Evolutionary conservation across 1,140 invertebrate genomes (phyloP).

Genomic region (Orchestia grillus): DNA sequence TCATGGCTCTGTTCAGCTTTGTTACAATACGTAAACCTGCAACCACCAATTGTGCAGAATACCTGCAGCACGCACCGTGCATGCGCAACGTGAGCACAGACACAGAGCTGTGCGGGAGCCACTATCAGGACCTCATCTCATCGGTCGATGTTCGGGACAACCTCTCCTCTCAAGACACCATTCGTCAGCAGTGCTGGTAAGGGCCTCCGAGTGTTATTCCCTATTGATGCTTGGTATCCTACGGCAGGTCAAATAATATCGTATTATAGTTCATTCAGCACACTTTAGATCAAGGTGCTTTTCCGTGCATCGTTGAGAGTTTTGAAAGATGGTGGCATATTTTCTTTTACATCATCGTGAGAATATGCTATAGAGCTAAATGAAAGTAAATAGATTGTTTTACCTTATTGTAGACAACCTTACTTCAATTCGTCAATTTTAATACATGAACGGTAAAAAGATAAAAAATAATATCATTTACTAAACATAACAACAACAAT

Average conservation of each 20-base stretch:
- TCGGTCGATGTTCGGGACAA: slow-evolving; percentile 54
- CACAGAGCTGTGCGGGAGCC: slow-evolving; percentile 42
- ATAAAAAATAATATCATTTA: too few relatives aligned
- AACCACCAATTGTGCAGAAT: slow-evolving; percentile 23
- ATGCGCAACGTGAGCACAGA: slow-evolving; percentile 61
- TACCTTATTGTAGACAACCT: too few relatives aligned
- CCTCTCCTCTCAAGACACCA: slow-evolving; percentile 34
- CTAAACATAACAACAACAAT: too few relatives aligned
- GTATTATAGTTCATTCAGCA: neutral
- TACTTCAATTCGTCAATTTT: too few relatives aligned
- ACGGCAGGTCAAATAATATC: too few relatives aligned
- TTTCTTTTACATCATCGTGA: too few relatives aligned
- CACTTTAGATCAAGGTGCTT: neutral
- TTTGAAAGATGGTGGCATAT: too few relatives aligned
- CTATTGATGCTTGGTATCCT: neutral
- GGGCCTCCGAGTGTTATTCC: neutral
- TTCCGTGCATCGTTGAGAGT: neutral
- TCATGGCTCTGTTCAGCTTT: neutral
- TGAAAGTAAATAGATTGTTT: too few relatives aligned
- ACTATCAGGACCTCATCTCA: slow-evolving; percentile 57
- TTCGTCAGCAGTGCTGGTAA: slow-evolving; percentile 58
- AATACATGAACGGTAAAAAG: too few relatives aligned
- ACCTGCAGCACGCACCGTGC: slow-evolving; percentile 58
- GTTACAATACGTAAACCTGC: neutral
- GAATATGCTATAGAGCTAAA: too few relatives aligned